These are phyloP conservation scores for Onchidella celtica DNA, from an alignment of 2,888 invertebrate genomes.

Conservation along the genomic window DNA sequence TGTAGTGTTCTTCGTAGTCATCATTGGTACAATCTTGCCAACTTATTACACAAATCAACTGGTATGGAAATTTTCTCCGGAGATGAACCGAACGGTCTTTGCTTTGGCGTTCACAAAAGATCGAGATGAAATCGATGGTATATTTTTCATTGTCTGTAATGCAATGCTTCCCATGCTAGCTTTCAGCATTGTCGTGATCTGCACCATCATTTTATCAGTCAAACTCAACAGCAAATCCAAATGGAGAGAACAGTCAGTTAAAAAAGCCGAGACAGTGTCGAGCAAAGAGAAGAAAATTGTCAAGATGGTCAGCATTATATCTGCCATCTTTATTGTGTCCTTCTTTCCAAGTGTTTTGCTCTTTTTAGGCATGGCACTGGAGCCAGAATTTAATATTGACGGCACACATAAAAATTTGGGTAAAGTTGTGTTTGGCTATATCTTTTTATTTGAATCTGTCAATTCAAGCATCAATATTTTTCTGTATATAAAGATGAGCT, in stretches of 20 bases:
- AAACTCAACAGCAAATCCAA: conserved; percentile 4
- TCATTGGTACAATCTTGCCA: background rate
- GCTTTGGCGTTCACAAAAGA: conserved; percentile 5
- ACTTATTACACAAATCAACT: background rate
- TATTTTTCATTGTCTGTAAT: background rate
- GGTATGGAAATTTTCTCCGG: conserved; percentile 3
- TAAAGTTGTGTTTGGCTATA: background rate
- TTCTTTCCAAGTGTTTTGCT: background rate
- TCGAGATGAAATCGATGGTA: background rate
- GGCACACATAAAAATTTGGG: conserved; percentile 10
- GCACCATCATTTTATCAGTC: background rate
- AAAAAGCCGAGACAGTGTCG: background rate
- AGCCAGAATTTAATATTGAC: background rate
- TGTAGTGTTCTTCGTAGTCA: background rate
- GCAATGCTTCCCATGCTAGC: background rate
- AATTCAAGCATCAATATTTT: conserved; percentile 16
- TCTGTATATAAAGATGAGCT: conserved; percentile 11
- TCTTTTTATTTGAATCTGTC: background rate
- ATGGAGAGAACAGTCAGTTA: background rate
- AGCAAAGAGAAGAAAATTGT: background rate
- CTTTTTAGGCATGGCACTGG: background rate
- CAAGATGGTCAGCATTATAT: background rate
- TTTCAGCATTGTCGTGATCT: background rate
- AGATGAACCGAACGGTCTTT: conserved; percentile 2
- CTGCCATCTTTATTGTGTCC: background rate